Evolutionary conservation across 2,113 vertebrate genomes (phyloP).

Genomic region (Gymnarchus niloticus): DNA sequence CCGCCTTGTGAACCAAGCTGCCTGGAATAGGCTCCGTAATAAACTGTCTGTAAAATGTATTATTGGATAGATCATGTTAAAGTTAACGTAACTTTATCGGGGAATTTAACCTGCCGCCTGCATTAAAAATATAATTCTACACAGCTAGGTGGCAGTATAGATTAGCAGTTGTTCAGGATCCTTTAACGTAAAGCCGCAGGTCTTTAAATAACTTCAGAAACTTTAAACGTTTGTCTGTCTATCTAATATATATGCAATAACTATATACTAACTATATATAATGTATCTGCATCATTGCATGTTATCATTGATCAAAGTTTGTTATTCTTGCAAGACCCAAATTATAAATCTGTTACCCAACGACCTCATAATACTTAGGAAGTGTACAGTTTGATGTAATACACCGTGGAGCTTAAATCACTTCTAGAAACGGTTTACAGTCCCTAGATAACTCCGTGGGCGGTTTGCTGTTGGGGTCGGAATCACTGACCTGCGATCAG

Average conservation of each 20-base stretch:
- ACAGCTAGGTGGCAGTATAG: slow-evolving; percentile 10
- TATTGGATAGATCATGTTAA: background rate
- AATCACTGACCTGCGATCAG: background rate
- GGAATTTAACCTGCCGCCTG: background rate
- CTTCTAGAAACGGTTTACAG: background rate
- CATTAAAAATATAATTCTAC: background rate
- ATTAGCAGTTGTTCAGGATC: background rate
- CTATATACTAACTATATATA: too few relatives aligned
- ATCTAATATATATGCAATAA: background rate
- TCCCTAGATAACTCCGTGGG: background rate
- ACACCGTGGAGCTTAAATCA: background rate
- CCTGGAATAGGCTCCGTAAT: background rate
- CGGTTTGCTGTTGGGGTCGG: background rate
- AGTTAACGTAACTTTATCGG: background rate
- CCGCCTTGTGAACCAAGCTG: too few relatives aligned
- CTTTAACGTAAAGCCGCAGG: background rate
- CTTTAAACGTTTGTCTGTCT: too few relatives aligned
- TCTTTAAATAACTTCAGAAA: background rate
- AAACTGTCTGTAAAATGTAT: too few relatives aligned
- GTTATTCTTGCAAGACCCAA: background rate
- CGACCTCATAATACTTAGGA: background rate
- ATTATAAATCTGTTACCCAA: background rate
- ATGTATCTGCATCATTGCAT: too few relatives aligned
- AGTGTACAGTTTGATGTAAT: background rate
- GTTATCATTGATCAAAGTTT: background rate